Evolutionary conservation across 2,797 vertebrate species (phyloP), one percentile per base, ranked within the genome.

Genomic region (Acrossocheilus wenchowensis): DNA sequence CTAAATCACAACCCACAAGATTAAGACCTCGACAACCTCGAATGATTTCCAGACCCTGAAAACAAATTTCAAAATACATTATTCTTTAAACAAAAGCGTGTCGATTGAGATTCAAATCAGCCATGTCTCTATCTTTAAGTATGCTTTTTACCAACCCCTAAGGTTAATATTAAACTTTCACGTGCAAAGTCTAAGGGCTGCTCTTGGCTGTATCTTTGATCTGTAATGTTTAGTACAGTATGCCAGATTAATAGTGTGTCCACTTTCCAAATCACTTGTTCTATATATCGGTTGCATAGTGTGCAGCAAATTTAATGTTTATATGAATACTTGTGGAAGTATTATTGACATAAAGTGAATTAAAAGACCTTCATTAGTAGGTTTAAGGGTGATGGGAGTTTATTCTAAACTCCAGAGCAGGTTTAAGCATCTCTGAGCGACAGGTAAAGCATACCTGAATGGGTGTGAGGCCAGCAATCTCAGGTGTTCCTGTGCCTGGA

Each of bases 41-140:
- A 86, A 99, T 96, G 15, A 99, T 97, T 93, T 99, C 97, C 89
- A 99, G 92, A 71, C 95, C 98, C 98, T 99, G n/a, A 41, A 82
- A 43, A 54, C 36, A 84, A n/a, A 66, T 75, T 48, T 7, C 3
- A 85, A 64, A 34, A 83, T 0, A 30, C 26, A 23, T 66, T 60
- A 23, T 39, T n/a, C 21, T n/a, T 17, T 5, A 45, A 3, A 60
- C 91, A 52, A 26, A 43, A 23, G 36, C 15, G 30, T 64, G 26
- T 66, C 11, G 14, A 68, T 11, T 23, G 19, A 43, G 4, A 52
- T 39, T 23, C 9, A 71, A 17, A 62, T 21, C 9, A 41, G 17
- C 19, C 5, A 78, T 5, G 19, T 17, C 54, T 60, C 23, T 4
- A 78, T 30, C 4, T 14, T 26, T 45, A 45, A 48, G 8, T 26